Evolutionary conservation across 2,113 vertebrate species (phyloP).

Genomic region (Neodon shergylaensis): DNA sequence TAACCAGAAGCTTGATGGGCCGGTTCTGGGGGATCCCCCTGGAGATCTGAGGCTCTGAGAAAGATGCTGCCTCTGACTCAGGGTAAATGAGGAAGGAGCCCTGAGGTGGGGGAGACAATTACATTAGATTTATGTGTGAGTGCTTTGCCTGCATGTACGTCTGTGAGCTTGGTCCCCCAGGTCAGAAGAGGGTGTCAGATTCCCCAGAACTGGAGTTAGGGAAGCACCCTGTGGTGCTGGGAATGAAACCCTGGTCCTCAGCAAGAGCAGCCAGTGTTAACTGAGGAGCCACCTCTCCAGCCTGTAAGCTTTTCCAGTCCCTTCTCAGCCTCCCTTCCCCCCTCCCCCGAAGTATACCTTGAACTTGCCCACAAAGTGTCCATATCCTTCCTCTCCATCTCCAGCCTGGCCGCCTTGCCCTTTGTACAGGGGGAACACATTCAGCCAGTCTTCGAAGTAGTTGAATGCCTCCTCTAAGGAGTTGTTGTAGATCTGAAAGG

Average conservation of each 20-base stretch:
- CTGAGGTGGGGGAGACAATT: constrained; percentile 77
- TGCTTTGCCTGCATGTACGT: not conserved
- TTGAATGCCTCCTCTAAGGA: constrained; percentile 93
- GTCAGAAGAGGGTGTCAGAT: not conserved
- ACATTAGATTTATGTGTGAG: not conserved
- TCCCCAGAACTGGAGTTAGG: not conserved
- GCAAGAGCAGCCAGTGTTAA: not conserved
- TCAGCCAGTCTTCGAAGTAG: constrained; percentile 96
- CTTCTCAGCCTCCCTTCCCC: not conserved
- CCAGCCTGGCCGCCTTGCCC: constrained; percentile 90
- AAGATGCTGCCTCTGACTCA: constrained; percentile 82
- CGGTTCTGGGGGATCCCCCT: constrained; percentile 92
- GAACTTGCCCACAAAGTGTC: constrained; percentile 93
- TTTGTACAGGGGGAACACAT: constrained; percentile 90
- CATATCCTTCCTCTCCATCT: constrained; percentile 86
- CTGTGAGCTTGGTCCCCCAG: no score
- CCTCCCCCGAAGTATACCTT: constrained; percentile 88
- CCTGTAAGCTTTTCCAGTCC: not conserved
- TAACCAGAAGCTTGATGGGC: constrained; percentile 92
- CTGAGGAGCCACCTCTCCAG: not conserved
- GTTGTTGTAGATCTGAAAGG: constrained; percentile 89
- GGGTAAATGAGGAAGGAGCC: constrained; percentile 95
- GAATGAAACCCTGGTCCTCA: not conserved
- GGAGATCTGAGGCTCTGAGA: constrained; percentile 86
- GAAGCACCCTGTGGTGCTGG: not conserved